These are phyloP conservation scores for Coecobrya sp. DNA, from an alignment of 2,888 invertebrate genomes.

Conservation along the genomic window DNA sequence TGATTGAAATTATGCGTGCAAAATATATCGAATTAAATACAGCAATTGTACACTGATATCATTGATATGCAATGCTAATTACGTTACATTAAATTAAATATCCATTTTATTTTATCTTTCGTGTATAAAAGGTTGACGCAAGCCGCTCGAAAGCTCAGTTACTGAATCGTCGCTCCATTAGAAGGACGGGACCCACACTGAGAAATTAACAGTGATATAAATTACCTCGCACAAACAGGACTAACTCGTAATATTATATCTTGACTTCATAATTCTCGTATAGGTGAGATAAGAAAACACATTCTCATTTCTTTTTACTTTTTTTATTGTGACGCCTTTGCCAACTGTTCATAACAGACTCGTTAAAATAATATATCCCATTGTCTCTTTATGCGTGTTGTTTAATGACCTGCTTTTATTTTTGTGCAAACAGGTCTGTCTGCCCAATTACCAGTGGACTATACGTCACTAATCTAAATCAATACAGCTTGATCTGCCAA, in stretches of 20 bases:
- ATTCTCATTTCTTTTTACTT: not conserved
- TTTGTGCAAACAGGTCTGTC: not conserved
- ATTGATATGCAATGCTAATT: not conserved
- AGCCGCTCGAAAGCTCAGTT: slow-evolving; percentile 8
- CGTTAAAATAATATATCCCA: not conserved
- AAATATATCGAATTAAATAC: not conserved
- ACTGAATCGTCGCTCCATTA: not conserved
- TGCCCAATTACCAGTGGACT: not conserved
- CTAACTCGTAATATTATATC: not conserved
- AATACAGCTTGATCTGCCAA: not conserved
- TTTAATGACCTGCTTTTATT: not conserved
- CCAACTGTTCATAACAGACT: not conserved
- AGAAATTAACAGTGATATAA: slow-evolving; percentile 1
- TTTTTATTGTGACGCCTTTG: not conserved
- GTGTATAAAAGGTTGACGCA: slow-evolving; percentile 1
- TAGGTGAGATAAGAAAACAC: not conserved
- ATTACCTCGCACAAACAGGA: not conserved
- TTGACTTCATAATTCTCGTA: not conserved
- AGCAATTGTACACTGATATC: not conserved
- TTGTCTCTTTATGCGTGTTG: not conserved
- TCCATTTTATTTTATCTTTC: not conserved
- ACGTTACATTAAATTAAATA: slow-evolving; percentile 3
- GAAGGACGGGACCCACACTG: not conserved
- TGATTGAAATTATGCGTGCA: not conserved
- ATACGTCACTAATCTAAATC: not conserved